phyloP scores from a whole-genome alignment of 2,888 invertebrate genomes.

The Brachyptera putata region DNA sequence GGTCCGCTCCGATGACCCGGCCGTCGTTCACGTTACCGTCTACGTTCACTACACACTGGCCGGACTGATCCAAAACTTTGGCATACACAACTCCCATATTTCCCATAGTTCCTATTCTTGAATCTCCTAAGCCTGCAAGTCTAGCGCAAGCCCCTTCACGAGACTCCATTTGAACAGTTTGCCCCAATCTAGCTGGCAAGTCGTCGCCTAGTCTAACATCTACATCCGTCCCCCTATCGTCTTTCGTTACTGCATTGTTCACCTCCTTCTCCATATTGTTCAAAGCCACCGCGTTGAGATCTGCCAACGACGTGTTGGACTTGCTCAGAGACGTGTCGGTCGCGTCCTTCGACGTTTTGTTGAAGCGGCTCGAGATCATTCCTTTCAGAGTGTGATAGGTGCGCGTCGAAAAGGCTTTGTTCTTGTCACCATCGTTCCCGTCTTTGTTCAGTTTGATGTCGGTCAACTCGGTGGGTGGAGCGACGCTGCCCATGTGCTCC shows the following conservation, averaged over 20 bases:
- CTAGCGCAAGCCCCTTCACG: conserved; percentile 1
- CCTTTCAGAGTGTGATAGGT: conserved; percentile 80
- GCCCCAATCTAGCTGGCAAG: neutral
- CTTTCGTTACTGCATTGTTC: neutral
- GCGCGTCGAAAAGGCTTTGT: conserved; percentile 61
- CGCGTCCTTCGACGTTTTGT: conserved; percentile 51
- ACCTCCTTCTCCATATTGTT: conserved; percentile 14
- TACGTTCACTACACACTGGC: conserved; percentile 5
- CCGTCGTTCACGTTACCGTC: neutral
- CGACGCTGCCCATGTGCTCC: conserved; percentile 45
- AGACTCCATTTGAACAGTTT: neutral
- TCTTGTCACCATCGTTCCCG: conserved; percentile 51
- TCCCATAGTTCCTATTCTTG: neutral
- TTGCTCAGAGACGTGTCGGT: conserved; percentile 13
- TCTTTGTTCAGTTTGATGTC: conserved; percentile 32
- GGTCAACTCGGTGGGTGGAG: conserved; percentile 39
- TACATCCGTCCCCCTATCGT: neutral
- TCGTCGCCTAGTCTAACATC: neutral
- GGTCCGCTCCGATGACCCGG: neutral
- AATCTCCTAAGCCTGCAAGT: neutral
- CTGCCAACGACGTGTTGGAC: conserved; percentile 38
- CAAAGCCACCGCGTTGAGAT: neutral
- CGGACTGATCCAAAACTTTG: neutral
- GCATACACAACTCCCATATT: conserved; percentile 7
- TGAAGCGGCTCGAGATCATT: conserved; percentile 76